phyloP scores from a whole-genome alignment of 2,113 vertebrate species.

The Varanus salvator region DNA sequence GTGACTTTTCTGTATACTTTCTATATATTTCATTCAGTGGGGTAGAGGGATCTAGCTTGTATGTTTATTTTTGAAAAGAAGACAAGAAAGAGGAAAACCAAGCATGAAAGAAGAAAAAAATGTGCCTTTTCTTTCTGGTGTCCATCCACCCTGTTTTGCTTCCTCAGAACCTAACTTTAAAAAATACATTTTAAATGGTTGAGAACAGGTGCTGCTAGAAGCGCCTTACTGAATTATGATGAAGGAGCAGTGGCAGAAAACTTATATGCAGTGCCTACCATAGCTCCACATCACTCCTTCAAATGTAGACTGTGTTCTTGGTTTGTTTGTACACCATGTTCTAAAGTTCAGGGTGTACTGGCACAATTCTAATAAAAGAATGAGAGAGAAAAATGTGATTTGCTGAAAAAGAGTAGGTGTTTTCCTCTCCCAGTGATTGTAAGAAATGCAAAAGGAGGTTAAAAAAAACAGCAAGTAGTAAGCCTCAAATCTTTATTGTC shows the following conservation, averaged over 20 bases:
- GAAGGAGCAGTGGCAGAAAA: not conserved
- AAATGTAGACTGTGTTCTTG: constrained; percentile 14
- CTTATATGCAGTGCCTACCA: not conserved
- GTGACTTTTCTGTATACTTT: not conserved
- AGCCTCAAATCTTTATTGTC: not conserved
- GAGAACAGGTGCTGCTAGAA: constrained; percentile 16
- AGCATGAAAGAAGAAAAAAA: not conserved
- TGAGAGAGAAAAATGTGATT: constrained; percentile 8
- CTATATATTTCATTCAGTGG: not conserved
- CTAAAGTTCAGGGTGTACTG: constrained; percentile 3
- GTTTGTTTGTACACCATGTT: constrained; percentile 9
- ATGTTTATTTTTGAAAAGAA: not conserved
- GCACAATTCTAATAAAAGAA: constrained; percentile 14
- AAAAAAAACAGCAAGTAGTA: not conserved
- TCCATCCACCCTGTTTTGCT: not conserved
- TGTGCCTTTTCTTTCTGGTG: not conserved
- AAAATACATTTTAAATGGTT: not conserved
- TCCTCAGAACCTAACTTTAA: not conserved
- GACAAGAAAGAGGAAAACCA: not conserved
- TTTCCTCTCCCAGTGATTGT: not conserved
- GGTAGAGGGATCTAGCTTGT: not conserved
- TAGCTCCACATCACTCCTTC: not conserved
- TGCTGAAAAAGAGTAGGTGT: constrained; percentile 23
- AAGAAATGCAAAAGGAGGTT: not conserved
- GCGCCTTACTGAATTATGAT: constrained; percentile 2